These are phyloP conservation scores for Arrhopalites spinosus DNA, from an alignment of 2,888 invertebrate genomes.

Conservation along the genomic window DNA sequence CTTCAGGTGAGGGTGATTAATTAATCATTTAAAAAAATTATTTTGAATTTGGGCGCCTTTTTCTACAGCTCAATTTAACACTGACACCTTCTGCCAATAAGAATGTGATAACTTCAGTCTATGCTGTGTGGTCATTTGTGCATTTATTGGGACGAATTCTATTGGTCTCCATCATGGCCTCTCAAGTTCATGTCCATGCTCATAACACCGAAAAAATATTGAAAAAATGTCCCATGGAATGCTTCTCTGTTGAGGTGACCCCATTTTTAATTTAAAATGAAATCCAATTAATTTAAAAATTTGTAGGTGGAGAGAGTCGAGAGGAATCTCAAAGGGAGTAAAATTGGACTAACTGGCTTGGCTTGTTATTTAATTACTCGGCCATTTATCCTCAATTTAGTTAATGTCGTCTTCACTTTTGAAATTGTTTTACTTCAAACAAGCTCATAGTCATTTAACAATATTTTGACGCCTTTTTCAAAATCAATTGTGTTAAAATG, in stretches of 20 bases:
- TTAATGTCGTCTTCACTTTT: slow-evolving; percentile 44
- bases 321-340: slow-evolving; percentile 39
- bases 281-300: not conserved
- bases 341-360: slow-evolving; percentile 45
- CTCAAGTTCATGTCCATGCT: slow-evolving; percentile 47
- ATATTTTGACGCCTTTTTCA: too few species aligned
- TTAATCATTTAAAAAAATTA: too few species aligned
- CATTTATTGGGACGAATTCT: slow-evolving; percentile 41
- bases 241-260: slow-evolving; percentile 39
- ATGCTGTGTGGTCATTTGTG: slow-evolving; percentile 52
- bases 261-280: too few species aligned
- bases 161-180: slow-evolving; percentile 41
- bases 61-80: slow-evolving; percentile 40
- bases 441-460: too few species aligned
- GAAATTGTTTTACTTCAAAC: slow-evolving; percentile 45
- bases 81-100: slow-evolving; percentile 41
- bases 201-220: slow-evolving; percentile 38
- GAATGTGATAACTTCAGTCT: slow-evolving; percentile 34
- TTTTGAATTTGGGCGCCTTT: not conserved
- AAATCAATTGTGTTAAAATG: too few species aligned
- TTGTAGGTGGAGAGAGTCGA: slow-evolving; percentile 44
- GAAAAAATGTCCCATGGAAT: slow-evolving; percentile 42
- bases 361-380: slow-evolving; percentile 47
- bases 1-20: slow-evolving; percentile 49
- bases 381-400: slow-evolving; percentile 42